phyloP scores from a whole-genome alignment of 2,888 invertebrate genomes.

The Hypsopygia costalis region DNA sequence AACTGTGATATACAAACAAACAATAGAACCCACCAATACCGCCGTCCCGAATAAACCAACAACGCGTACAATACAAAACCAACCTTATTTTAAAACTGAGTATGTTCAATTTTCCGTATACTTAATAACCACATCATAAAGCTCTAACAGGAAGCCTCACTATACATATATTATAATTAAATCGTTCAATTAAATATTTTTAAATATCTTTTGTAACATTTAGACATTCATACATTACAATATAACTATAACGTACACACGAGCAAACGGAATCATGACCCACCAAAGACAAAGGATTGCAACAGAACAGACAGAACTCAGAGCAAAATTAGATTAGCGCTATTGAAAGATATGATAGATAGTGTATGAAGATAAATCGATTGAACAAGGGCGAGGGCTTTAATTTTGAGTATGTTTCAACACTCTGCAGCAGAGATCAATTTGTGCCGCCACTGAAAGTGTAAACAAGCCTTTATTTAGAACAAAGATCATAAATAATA shows the following conservation, averaged over 20 bases:
- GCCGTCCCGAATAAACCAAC: conserved; percentile 21
- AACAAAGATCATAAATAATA: too few species aligned
- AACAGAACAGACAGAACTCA: too few species aligned
- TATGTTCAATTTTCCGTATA: conserved; percentile 75
- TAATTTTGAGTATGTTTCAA: too few species aligned
- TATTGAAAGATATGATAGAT: too few species aligned
- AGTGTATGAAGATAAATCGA: too few species aligned
- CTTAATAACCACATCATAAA: conserved; percentile 73
- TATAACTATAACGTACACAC: conserved; percentile 40
- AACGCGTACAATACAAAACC: conserved; percentile 51
- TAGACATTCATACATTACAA: conserved; percentile 72
- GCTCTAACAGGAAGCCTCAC: conserved; percentile 78
- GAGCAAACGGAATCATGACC: too few species aligned
- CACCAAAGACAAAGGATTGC: too few species aligned
- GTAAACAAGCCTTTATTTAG: too few species aligned
- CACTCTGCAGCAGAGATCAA: too few species aligned
- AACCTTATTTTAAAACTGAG: conserved; percentile 57
- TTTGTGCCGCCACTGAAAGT: too few species aligned
- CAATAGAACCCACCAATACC: background rate
- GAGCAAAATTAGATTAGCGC: too few species aligned
- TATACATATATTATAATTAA: conserved; percentile 66
- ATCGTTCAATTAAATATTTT: conserved; percentile 54
- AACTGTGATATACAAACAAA: background rate
- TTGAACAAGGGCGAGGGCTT: too few species aligned
- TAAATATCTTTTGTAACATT: conserved; percentile 69